Evolutionary conservation across 2,888 invertebrate species (phyloP).

Genomic region (Lasioglossum oenotherae): DNA sequence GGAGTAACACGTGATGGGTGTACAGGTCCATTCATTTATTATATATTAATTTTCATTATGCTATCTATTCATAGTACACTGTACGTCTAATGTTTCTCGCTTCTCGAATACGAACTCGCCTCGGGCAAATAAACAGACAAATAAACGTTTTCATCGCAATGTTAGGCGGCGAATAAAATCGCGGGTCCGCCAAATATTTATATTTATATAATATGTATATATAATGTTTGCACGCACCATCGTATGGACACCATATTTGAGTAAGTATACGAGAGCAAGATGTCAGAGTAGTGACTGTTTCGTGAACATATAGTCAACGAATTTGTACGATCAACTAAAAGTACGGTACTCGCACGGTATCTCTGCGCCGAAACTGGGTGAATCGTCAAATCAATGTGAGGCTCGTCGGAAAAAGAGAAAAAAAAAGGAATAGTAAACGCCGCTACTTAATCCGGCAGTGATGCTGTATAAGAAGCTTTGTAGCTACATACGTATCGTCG

Average conservation of each 20-base stretch:
- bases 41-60: constrained; percentile 81
- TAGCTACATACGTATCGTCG: constrained; percentile 51
- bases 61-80: constrained; percentile 79
- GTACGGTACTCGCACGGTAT: constrained; percentile 54
- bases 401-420: constrained; percentile 37
- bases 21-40: constrained; percentile 81
- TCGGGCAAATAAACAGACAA: constrained; percentile 57
- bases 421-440: constrained; percentile 44
- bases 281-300: constrained; percentile 75
- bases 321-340: constrained; percentile 69
- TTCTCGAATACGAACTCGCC: constrained; percentile 77
- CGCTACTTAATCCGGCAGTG: constrained; percentile 70
- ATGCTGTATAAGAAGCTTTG: constrained; percentile 65
- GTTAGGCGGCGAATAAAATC: constrained; percentile 33
- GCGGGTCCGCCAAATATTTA: constrained; percentile 30
- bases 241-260: constrained; percentile 41
- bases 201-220: neutral
- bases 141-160: constrained; percentile 38
- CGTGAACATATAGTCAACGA: constrained; percentile 67
- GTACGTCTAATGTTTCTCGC: constrained; percentile 75
- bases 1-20: constrained; percentile 34
- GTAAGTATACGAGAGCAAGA: constrained; percentile 67
- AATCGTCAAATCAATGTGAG: constrained; percentile 51
- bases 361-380: constrained; percentile 41
- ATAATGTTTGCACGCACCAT: constrained; percentile 22